Percentiles rank a stretch among this genome's conserved stretches.
Evolutionary conservation across 1,140 invertebrate species (phyloP).

Genomic region (Sitobion miscanthi): DNA sequence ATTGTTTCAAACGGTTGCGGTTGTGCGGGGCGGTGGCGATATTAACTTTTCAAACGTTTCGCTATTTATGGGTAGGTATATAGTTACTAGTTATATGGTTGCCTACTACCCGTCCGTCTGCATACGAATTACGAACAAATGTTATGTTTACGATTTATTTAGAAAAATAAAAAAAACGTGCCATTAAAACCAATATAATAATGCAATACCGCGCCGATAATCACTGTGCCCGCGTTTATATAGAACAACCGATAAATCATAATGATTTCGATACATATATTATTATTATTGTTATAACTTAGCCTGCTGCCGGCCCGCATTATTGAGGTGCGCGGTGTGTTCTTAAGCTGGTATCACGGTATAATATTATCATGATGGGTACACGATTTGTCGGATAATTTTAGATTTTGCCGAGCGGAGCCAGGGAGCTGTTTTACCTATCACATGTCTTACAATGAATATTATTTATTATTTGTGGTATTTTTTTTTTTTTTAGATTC

Average conservation of each 20-base stretch:
- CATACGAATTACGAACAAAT: background rate
- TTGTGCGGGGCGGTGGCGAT: background rate
- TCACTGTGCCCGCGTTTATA: background rate
- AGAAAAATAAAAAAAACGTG: background rate
- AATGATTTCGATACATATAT: background rate
- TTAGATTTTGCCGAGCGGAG: background rate
- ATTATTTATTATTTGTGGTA: background rate
- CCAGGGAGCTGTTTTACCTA: background rate
- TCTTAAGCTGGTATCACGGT: background rate
- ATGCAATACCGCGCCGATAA: background rate
- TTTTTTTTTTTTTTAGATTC: background rate
- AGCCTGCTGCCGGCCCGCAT: background rate
- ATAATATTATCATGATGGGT: background rate
- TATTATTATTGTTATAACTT: background rate
- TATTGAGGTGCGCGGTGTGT: background rate
- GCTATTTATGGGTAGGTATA: background rate
- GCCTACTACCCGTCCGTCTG: background rate
- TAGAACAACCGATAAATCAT: slow-evolving; percentile 1
- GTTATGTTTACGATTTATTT: slow-evolving; percentile 10
- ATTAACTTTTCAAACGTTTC: slow-evolving; percentile 5
- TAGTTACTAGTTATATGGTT: background rate
- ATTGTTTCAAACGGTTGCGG: background rate
- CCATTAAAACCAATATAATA: background rate
- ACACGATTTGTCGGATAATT: background rate
- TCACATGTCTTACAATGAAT: background rate